phyloP scores from a whole-genome alignment of 2,797 vertebrate species.

The Myiotriccus ornatus region DNA sequence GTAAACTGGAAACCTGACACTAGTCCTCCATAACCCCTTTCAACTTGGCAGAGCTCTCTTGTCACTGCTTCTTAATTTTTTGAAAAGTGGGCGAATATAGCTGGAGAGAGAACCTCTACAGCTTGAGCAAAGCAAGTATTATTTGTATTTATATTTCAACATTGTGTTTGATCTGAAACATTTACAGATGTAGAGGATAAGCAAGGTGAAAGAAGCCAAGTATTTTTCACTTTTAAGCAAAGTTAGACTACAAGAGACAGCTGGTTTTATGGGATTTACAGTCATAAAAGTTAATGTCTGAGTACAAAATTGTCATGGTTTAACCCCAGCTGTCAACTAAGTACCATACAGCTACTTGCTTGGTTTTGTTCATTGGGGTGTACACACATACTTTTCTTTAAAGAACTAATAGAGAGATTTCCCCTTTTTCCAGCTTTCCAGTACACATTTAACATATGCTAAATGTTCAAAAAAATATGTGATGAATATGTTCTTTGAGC shows the following conservation, averaged over 20 bases:
- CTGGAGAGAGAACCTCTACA: neutral
- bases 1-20: neutral
- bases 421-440: neutral
- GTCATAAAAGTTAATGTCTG: constrained; percentile 1
- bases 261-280: neutral
- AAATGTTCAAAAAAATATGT: neutral
- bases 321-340: neutral
- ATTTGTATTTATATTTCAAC: neutral
- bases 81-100: neutral
- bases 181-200: constrained; percentile 1
- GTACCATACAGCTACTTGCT: neutral
- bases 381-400: neutral
- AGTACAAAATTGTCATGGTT: neutral
- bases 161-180: neutral
- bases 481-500: neutral
- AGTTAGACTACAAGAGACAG: neutral
- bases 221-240: neutral
- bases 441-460: neutral
- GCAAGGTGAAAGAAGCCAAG: neutral
- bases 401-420: neutral
- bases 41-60: neutral
- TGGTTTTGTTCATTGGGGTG: neutral
- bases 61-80: neutral
- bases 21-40: neutral
- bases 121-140: neutral